Base-by-base conservation (phyloP, 2,888 invertebrate genomes). In the Luperina nickerlii region DNA sequence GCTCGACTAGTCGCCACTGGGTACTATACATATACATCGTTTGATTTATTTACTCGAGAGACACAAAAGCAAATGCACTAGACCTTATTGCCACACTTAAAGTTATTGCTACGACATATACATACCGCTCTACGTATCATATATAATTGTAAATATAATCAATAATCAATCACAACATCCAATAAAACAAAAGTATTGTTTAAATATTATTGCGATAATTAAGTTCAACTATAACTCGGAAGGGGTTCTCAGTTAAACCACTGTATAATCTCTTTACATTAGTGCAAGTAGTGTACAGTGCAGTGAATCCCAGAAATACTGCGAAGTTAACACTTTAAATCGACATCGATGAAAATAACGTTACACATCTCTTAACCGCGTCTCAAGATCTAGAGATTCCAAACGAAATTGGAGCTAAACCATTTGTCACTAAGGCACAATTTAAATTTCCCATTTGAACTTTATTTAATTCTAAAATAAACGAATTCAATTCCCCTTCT, bases 81-180 rank as follows among this genome's bases (percentile, higher is more conserved):
- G 90, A 93, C 92, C 92, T 97, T 96, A 96, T 96, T 97, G 96
- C 96, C 96, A 96, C 94, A 94, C 96, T 95, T 96, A 96, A 93
- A 88, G 81, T 96, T 97, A 97, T 97, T 97, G 96, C 96, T 97
- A 97, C 96, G 93, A 96, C 95, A 96, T 94, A 94, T 93, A 94
- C 91, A 92, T 94, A 96, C 93, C 90, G 93, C 86, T 93, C 95
- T 96, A 96, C 94, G 92, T 94, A 93, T 91, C 92, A 91, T 88
- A 93, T 94, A 94, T 93, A 93, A 93, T 93, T 94, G 94, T 95
- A 95, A 95, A 95, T 95, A 96, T 96, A 95, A 93, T 95, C 94
- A 95, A 96, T 95, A 94, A 93, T 95, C 94, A 95, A 93, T 95
- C 94, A 96, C 96, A 96, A 96, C 96, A 96, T 96, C 93, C 93